A percentile compares a stretch with the other conserved stretches of the same genome.
These are phyloP conservation scores for Illadopsis cleaveri DNA, from an alignment of 2,113 vertebrate genomes.

Conservation along the genomic window DNA sequence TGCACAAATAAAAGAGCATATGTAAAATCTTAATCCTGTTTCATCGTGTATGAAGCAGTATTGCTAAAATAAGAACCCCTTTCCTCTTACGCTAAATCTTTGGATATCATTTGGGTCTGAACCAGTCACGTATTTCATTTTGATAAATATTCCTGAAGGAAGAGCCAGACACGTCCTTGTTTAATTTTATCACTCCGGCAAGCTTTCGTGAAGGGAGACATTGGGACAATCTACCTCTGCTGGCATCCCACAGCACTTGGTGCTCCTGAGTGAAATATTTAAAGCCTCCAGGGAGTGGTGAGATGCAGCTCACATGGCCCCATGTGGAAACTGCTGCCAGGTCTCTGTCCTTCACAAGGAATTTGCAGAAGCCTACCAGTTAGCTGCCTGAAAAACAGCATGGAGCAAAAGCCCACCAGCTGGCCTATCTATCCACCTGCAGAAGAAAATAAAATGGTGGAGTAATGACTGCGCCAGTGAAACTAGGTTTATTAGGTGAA, in stretches of 20 bases:
- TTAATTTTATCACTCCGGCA: not conserved
- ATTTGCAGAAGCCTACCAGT: not conserved
- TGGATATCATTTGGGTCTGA: not conserved
- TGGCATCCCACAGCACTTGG: not conserved
- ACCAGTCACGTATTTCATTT: not conserved
- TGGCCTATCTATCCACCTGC: not conserved
- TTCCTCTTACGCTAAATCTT: not conserved
- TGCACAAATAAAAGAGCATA: slow-evolving; percentile 28
- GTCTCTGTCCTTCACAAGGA: not conserved
- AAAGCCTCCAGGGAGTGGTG: not conserved
- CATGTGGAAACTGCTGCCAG: not conserved
- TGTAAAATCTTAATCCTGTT: slow-evolving; percentile 19
- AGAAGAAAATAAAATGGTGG: not conserved
- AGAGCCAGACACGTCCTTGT: not conserved
- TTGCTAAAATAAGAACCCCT: slow-evolving; percentile 11
- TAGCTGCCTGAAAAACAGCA: not conserved
- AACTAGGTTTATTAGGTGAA: not conserved
- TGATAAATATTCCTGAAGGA: not conserved
- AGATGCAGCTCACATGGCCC: not conserved
- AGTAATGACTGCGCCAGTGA: not conserved
- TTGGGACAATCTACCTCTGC: not conserved
- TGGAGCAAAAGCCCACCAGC: not conserved
- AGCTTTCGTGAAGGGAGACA: not conserved
- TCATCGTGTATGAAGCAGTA: not conserved
- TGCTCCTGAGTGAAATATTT: not conserved